Evolutionary conservation across 2,888 invertebrate genomes (phyloP).

Genomic region (Peribatodes rhomboidaria): DNA sequence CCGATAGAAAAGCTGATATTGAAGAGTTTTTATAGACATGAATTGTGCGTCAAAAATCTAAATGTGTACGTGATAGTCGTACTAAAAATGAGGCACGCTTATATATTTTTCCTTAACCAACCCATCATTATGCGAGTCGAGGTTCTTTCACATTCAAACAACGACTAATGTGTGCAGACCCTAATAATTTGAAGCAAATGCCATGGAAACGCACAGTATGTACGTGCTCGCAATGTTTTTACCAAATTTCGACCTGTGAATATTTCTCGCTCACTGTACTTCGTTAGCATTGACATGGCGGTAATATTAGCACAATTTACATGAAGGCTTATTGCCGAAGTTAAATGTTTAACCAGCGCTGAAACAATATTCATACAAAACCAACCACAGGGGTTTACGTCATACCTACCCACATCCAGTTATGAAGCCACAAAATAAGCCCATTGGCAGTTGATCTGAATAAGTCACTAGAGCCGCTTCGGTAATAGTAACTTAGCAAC

Average conservation of each 20-base stretch:
- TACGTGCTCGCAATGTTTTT: slow-evolving; percentile 32
- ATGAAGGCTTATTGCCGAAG: slow-evolving; percentile 42
- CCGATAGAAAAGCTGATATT: not conserved
- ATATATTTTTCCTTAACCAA: slow-evolving; percentile 21
- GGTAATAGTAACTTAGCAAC: slow-evolving; percentile 22
- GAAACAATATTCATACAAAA: slow-evolving; percentile 42
- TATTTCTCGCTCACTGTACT: slow-evolving; percentile 33
- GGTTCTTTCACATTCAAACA: slow-evolving; percentile 26
- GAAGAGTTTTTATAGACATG: not conserved
- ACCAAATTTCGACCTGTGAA: slow-evolving; percentile 26
- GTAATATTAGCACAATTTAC: slow-evolving; percentile 44
- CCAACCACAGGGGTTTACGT: slow-evolving; percentile 20
- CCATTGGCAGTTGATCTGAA: slow-evolving; percentile 14
- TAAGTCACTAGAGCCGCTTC: slow-evolving; percentile 22
- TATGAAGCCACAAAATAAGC: slow-evolving; percentile 14
- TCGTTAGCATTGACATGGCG: slow-evolving; percentile 43
- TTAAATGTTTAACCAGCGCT: slow-evolving; percentile 35
- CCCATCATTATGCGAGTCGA: slow-evolving; percentile 28
- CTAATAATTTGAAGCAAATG: slow-evolving; percentile 32
- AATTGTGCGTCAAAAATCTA: slow-evolving; percentile 7
- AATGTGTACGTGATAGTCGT: slow-evolving; percentile 15
- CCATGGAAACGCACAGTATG: slow-evolving; percentile 19
- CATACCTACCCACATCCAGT: slow-evolving; percentile 8
- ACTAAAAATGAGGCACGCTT: slow-evolving; percentile 8
- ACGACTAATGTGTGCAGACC: slow-evolving; percentile 27